Base-by-base conservation (phyloP, 2,113 vertebrate genomes). In the Dasyprocta punctata region DNA sequence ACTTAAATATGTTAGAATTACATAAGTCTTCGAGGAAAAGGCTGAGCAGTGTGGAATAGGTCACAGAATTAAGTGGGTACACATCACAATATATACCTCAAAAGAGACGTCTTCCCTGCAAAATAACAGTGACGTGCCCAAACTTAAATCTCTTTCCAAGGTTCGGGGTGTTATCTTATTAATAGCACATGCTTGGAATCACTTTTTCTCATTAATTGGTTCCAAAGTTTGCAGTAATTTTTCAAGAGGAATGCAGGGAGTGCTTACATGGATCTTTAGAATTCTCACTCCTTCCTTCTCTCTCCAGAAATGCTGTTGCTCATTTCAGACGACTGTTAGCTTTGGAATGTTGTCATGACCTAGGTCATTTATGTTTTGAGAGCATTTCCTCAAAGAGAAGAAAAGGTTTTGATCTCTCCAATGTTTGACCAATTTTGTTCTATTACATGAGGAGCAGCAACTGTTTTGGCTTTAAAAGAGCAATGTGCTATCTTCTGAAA, bases 71-170 rank as follows among this genome's bases (percentile, higher is more conserved):
- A 24, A 96, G 91, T 95, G 52, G 2, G 0, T 12, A 11, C 16
- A 26, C 44, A 30, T 49, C 44, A 47, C 44, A 49, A 49, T 16
- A 30, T 78, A 14, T 33, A 30, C 28, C 75, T 49, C 75, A 49
- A 78, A 77, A 49, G 26, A 49, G 44, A 30, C 28, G 3, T 78
- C 44, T 47, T 47, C 44, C 26, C 75, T 78, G 75, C 44, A 30
- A 47, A 47, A 47, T 26, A 49, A 8, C 19, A 22, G 24, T 14
- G 86, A 14, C 58, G 26, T 20, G 86, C 54, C 63, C 30, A 58
- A 52, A 36, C 93, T 94, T 44, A 49, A 71, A 36, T 94, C 81
- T 97, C 80, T 38, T 96, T 96, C 85, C 41, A 41, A 17, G 36
- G 58, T 17, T 67, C 26, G 47, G 36, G 41, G 63, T 84, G 81